Conservation (phyloP, 2,113 vertebrate species). For the Aplodontia rufa region DNA sequence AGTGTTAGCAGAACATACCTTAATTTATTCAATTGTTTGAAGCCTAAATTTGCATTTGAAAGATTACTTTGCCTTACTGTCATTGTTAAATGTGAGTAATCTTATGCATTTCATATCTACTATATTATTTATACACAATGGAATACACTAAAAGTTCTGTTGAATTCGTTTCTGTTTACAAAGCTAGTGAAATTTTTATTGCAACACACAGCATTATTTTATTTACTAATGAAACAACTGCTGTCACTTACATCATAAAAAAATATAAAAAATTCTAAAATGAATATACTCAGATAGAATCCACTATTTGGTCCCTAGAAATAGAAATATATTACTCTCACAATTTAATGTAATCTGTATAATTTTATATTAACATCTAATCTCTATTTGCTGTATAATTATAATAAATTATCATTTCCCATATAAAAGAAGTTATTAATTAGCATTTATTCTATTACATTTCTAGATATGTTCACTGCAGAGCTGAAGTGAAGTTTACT, state of each 20-base stretch:
- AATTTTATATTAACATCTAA: not conserved
- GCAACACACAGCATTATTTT: not conserved
- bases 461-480: not conserved
- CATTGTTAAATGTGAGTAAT: not conserved
- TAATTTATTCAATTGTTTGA: not conserved
- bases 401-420: not conserved
- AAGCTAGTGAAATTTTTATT: not conserved
- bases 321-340: not conserved
- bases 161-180: not conserved
- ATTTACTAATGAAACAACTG: not conserved
- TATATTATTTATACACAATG: not conserved
- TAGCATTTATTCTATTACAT: not conserved
- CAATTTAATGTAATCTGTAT: not conserved
- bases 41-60: not conserved
- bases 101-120: not conserved
- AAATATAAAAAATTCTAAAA: not conserved
- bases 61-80: not conserved
- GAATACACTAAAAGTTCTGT: not conserved
- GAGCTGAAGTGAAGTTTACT: not conserved
- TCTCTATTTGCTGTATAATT: not conserved
- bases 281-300: not conserved
- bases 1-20: not conserved
- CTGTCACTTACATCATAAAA: not conserved
- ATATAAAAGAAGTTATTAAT: not conserved
- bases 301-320: not conserved